Conservation (phyloP, 2,113 vertebrate genomes). For the Microcebus jonahi region DNA sequence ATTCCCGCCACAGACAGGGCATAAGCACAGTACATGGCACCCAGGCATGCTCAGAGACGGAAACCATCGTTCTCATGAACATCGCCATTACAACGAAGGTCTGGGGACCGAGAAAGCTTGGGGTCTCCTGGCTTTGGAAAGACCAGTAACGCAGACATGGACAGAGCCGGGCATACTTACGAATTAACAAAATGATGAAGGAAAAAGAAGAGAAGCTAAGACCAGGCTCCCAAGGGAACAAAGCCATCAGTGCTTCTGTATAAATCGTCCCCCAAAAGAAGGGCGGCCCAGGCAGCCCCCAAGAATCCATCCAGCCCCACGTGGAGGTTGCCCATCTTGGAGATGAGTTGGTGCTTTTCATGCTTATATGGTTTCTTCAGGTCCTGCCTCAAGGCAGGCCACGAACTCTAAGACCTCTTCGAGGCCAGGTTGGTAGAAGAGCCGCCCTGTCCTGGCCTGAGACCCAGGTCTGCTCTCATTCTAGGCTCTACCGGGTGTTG, state of each 20-base stretch:
- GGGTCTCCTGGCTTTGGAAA: neutral
- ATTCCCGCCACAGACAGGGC: neutral
- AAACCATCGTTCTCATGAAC: neutral
- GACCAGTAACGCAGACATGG: neutral
- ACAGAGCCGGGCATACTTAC: neutral
- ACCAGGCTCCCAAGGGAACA: neutral
- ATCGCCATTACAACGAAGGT: neutral
- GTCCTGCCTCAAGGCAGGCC: neutral
- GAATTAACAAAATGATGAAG: neutral
- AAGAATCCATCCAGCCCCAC: neutral
- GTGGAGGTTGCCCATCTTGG: neutral
- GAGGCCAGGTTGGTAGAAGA: neutral
- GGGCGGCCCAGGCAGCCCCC: neutral
- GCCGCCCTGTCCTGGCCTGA: neutral
- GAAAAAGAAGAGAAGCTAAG: constrained; percentile 6
- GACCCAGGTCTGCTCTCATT: neutral
- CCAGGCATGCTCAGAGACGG: neutral
- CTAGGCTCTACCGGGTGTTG: neutral
- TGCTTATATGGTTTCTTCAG: neutral
- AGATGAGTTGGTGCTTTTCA: neutral
- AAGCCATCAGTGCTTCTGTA: neutral
- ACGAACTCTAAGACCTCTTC: neutral
- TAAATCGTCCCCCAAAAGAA: neutral
- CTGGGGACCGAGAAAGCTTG: neutral
- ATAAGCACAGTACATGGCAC: neutral